Conservation (phyloP, 2,888 invertebrate species). For the Plutella xylostella region DNA sequence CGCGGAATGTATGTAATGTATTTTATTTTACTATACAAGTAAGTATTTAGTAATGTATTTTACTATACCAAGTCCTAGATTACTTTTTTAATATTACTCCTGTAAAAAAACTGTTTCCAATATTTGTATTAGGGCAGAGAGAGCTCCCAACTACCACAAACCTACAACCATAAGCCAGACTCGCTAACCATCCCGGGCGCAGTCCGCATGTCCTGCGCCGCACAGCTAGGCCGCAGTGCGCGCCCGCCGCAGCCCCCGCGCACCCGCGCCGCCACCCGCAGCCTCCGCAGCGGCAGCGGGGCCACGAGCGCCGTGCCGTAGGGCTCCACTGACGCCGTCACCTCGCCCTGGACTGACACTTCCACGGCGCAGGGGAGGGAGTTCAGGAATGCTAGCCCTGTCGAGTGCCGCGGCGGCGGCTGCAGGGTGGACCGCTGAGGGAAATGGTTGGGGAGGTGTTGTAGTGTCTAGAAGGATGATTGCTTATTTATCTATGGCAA, state of each 20-base stretch:
- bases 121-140: too few relatives aligned
- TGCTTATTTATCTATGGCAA: too few relatives aligned
- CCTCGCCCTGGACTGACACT: slow-evolving; percentile 36
- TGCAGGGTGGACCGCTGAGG: slow-evolving; percentile 54
- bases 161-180: too few relatives aligned
- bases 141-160: too few relatives aligned
- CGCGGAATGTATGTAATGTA: too few relatives aligned
- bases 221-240: slow-evolving; percentile 31
- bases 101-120: too few relatives aligned
- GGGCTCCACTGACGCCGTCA: slow-evolving; percentile 37
- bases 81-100: too few relatives aligned
- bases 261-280: slow-evolving; percentile 30
- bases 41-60: too few relatives aligned
- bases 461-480: too few relatives aligned
- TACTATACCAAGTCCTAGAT: too few relatives aligned
- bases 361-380: slow-evolving; percentile 71
- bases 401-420: slow-evolving; percentile 42
- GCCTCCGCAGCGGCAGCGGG: slow-evolving; percentile 36
- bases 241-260: slow-evolving; percentile 43
- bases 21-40: too few relatives aligned
- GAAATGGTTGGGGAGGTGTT: neutral
- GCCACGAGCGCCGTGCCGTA: slow-evolving; percentile 50
- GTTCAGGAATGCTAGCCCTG: slow-evolving; percentile 73
- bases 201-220: slow-evolving; percentile 33
- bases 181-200: slow-evolving; percentile 38